Evolutionary conservation across 2,888 invertebrate genomes (phyloP), one percentile per base, ranked within the genome.

Genomic region (Calliphora vomitoria): DNA sequence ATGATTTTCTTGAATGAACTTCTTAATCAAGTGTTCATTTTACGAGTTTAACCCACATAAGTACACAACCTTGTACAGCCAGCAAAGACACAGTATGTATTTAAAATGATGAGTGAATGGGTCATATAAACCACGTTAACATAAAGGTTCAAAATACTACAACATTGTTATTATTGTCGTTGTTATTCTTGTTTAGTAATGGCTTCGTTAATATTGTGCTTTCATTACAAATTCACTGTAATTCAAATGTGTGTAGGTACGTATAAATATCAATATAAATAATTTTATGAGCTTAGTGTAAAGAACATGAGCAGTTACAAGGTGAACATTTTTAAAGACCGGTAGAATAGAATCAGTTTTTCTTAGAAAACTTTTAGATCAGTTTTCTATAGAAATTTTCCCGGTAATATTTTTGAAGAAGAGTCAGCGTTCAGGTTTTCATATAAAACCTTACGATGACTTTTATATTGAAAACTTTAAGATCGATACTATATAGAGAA

Each of bases 1-100:
- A 72, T 72, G 72, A 62, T 74, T 72, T 31, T 62, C 72, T 62
- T 66, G 41, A 74, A 64, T 81, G 31, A 72, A 55, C 41, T 47
- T 31, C 41, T 53, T 64, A 64, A 69, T 74, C 64, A 81, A 72
- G 62, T 64, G 53, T 38, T 53, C 64, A 81, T 72, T 64, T 53
- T 44, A 55, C 53, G 47, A 66, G 41, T 66, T 66, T 66, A 20
- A 66, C 35, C 35, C 64, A 44, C 66, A 41, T 18, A 55, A 20
- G 15, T 55, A 18, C 11, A 13, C 8, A 47, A 68, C 47, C 62
- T n/a, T 47, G 13, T 44, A 25, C 25, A 25, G 13, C 8, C 55
- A 38, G 15, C 18, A 25, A 8, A 50, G 18, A 6, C 31, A 8
- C 31, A 35, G 8, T 35, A 10, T n/a, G n/a, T 64, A 15, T 58